Conservation (phyloP, 1,140 invertebrate genomes). For the Scaptomyza hsui region DNA sequence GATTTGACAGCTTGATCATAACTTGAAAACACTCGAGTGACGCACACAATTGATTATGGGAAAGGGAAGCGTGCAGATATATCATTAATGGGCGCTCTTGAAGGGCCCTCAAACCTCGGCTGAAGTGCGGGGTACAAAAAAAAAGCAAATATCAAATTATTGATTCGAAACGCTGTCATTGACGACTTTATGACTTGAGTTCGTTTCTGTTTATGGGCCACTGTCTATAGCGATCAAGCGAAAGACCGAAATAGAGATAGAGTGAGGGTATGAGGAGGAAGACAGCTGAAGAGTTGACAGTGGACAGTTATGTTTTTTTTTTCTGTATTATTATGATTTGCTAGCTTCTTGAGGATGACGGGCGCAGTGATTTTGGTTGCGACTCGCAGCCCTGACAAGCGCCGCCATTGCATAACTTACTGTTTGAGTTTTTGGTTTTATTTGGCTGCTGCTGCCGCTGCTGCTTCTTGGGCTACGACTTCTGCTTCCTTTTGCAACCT, state of each 20-base stretch:
- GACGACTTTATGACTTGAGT: slow-evolving; percentile 72
- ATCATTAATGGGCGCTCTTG: slow-evolving; percentile 41
- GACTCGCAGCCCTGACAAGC: slow-evolving; percentile 41
- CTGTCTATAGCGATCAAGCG: slow-evolving; percentile 12
- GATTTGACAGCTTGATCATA: slow-evolving; percentile 3
- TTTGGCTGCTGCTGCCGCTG: slow-evolving; percentile 9
- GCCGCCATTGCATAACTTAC: slow-evolving; percentile 48
- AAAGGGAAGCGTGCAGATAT: slow-evolving; percentile 42
- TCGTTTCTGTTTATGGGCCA: slow-evolving; percentile 58
- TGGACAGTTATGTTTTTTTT: slow-evolving; percentile 58
- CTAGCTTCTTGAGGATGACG: slow-evolving; percentile 52
- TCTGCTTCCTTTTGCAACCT: slow-evolving; percentile 33
- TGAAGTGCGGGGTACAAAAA: slow-evolving; percentile 10
- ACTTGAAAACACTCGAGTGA: slow-evolving; percentile 12
- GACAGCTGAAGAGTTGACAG: slow-evolving; percentile 71
- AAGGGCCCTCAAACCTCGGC: slow-evolving; percentile 30
- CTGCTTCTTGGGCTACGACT: slow-evolving; percentile 22
- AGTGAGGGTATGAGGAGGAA: slow-evolving; percentile 30
- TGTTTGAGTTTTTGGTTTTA: slow-evolving; percentile 21
- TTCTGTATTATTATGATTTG: slow-evolving; percentile 65
- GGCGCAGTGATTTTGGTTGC: slow-evolving; percentile 33
- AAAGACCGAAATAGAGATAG: slow-evolving; percentile 11
- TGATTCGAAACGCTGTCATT: slow-evolving; percentile 73
- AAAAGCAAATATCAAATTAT: slow-evolving; percentile 61
- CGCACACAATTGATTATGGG: slow-evolving; percentile 43